Conservation (phyloP, 2,888 invertebrate species). For the Drosophila dives region DNA sequence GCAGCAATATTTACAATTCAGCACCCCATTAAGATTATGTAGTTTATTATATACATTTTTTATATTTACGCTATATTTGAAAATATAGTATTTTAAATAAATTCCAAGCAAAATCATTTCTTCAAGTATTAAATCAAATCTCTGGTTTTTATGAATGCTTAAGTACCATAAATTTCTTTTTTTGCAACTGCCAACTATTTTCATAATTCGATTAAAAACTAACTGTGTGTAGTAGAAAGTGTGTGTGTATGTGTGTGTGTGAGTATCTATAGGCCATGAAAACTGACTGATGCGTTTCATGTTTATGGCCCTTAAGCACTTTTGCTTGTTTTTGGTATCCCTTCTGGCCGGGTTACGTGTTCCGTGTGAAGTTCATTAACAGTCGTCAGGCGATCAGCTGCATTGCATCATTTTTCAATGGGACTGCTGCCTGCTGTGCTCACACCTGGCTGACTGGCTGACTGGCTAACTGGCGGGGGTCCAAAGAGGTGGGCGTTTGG, state of each 20-base stretch:
- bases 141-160: neutral
- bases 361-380: conserved; percentile 65
- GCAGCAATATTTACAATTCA: neutral
- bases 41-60: neutral
- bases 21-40: neutral
- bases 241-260: neutral
- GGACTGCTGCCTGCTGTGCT: conserved; percentile 38
- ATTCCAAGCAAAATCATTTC: neutral
- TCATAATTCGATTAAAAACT: conserved; percentile 18
- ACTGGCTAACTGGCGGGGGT: neutral
- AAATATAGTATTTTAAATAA: neutral
- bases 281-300: conserved; percentile 27
- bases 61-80: neutral
- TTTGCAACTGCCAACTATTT: neutral
- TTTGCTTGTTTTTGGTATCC: neutral
- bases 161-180: neutral
- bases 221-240: neutral
- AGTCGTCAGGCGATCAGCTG: conserved; percentile 61
- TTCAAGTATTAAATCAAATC: neutral
- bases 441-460: conserved; percentile 21
- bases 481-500: neutral
- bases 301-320: conserved; percentile 19
- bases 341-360: conserved; percentile 4
- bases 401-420: conserved; percentile 59
- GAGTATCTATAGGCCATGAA: neutral